Evolutionary conservation across 2,797 vertebrate species (phyloP), one percentile per base, ranked within the genome.

Genomic region (Rachycentron canadum): DNA sequence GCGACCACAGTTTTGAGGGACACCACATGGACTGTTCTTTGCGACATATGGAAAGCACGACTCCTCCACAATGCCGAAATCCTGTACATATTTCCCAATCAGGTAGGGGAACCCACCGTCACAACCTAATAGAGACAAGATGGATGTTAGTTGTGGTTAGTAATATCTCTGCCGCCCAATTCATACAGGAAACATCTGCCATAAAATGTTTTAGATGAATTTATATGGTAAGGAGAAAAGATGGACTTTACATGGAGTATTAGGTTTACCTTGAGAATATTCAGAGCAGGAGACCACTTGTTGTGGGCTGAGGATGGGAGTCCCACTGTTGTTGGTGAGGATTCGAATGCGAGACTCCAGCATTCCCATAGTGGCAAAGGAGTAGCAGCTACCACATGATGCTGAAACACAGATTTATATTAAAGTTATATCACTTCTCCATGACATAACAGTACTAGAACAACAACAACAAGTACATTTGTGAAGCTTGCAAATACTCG

Each of bases 91-190:
- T 82, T 99, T 99, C 9, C 98, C 98, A 9, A 96, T 96, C 78
- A 99, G 96, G 84, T 98, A 99, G 0, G 98, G 98, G 86, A 99
- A 99, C 1, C 98, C 98, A 2, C 98, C 98, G 4, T 97, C 95
- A 2, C 98, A 99, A 50, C 97, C 98, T 99, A 76, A 7, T 69
- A 69, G 34, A 53, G 21, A 19, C 52, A 25, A 77, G 14, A 50
- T 16, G 3, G 50, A 26, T 5, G 25, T 60, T 12, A 34, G 30
- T 32, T 53, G n/a, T 12, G 28, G 2, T 61, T 64, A 47, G 25
- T 10, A 10, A 23, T 25, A 7, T 13, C 65, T 59, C 28, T 12
- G 1, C n/a, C n/a, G n/a, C n/a, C n/a, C n/a, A n/a, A n/a, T n/a
- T n/a, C n/a, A n/a, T n/a, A n/a, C 3, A 40, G 25, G 19, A 16